Percentiles rank a stretch among this genome's conserved stretches.
These are phyloP conservation scores for Saccostrea cuccullata DNA, from an alignment of 1,140 invertebrate species.

Conservation along the genomic window DNA sequence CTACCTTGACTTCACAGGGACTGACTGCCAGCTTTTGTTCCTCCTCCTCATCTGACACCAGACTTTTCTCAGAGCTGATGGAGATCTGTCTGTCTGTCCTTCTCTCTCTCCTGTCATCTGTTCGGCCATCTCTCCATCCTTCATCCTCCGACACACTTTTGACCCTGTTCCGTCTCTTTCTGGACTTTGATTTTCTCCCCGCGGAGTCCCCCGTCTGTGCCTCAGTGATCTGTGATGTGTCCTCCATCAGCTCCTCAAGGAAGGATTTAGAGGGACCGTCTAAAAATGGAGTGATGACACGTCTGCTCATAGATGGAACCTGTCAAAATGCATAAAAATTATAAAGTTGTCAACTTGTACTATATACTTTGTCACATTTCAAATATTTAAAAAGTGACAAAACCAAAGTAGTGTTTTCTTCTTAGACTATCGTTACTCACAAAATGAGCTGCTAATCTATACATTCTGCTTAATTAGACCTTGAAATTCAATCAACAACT, in stretches of 20 bases:
- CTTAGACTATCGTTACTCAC: too few relatives aligned
- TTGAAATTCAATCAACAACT: too few relatives aligned
- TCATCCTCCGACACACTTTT: conserved; percentile 66
- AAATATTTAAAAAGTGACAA: not conserved
- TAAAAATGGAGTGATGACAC: conserved; percentile 84
- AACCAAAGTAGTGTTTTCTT: too few relatives aligned
- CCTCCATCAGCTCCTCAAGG: conserved; percentile 79
- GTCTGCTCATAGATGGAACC: conserved; percentile 78
- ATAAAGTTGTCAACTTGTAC: too few relatives aligned
- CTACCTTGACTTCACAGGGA: conserved; percentile 32
- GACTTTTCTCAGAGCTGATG: conserved; percentile 66
- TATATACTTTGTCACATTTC: not conserved
- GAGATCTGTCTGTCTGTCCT: conserved; percentile 63
- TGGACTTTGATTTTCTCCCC: conserved; percentile 63
- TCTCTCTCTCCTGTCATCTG: conserved; percentile 44
- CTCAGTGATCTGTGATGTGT: conserved; percentile 77
- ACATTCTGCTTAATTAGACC: too few relatives aligned
- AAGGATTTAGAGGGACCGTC: conserved; percentile 81
- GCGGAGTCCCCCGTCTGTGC: conserved; percentile 17
- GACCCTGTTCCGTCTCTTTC: conserved; percentile 62
- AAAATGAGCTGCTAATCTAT: too few relatives aligned
- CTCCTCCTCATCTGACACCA: conserved; percentile 61
- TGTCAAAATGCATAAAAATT: conserved; percentile 51
- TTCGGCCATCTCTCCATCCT: conserved; percentile 50
- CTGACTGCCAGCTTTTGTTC: conserved; percentile 31